A percentile compares a stretch with the other conserved stretches of the same genome.
Evolutionary conservation across 2,888 invertebrate genomes (phyloP).

Genomic region (Sussaba pulchella): DNA sequence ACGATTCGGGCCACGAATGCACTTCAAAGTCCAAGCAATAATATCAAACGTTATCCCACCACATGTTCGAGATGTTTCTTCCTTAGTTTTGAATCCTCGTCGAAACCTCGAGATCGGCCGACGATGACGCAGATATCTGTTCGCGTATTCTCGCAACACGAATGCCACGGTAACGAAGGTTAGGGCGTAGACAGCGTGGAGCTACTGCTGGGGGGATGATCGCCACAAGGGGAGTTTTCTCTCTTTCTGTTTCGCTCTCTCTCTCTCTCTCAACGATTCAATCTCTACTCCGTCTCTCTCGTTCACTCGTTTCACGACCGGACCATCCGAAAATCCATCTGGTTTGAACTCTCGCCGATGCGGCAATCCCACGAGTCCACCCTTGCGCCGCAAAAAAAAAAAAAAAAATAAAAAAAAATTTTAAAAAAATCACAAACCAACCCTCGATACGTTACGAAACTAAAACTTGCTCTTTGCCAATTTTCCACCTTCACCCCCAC

Average conservation of each 20-base stretch:
- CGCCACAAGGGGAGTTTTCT: background rate
- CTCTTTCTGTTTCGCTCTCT: too few species aligned
- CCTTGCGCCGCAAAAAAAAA: background rate
- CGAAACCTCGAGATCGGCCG: constrained; percentile 18
- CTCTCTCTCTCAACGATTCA: background rate
- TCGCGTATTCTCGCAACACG: constrained; percentile 25
- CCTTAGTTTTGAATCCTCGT: background rate
- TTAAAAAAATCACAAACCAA: constrained; percentile 1
- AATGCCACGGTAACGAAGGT: constrained; percentile 51
- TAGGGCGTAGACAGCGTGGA: constrained; percentile 62
- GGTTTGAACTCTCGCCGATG: background rate
- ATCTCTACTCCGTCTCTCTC: background rate
- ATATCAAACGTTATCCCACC: constrained; percentile 3
- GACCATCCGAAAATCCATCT: background rate
- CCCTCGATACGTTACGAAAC: background rate
- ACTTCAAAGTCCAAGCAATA: background rate
- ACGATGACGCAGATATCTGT: constrained; percentile 3
- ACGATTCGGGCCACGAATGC: background rate
- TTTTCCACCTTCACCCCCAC: background rate
- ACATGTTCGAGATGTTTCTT: background rate
- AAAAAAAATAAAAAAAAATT: too few species aligned
- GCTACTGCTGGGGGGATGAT: constrained; percentile 1
- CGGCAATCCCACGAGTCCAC: background rate
- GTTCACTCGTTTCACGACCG: background rate
- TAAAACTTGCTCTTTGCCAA: background rate